These are phyloP conservation scores for Thalassoma bifasciatum DNA, from an alignment of 2,113 vertebrate genomes.

Conservation along the genomic window DNA sequence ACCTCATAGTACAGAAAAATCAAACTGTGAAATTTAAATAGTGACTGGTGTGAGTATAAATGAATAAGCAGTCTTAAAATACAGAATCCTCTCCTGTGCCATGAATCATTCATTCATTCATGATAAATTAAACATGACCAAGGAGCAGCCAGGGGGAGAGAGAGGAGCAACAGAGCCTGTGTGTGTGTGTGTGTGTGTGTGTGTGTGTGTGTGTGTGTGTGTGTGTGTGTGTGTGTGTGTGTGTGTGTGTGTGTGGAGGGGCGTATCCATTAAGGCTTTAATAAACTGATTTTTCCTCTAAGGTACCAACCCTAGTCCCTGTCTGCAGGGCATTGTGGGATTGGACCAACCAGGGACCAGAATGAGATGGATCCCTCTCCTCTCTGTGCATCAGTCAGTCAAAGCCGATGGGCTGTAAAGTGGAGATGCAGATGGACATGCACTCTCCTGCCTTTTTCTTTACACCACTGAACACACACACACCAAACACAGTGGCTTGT, in stretches of 20 bases:
- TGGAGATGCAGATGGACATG: constrained; percentile 33
- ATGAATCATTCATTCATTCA: constrained; percentile 86
- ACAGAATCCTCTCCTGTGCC: constrained; percentile 71
- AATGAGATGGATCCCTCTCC: constrained; percentile 75
- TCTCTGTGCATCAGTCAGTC: constrained; percentile 70
- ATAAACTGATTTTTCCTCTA: constrained; percentile 72
- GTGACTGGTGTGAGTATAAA: constrained; percentile 67
- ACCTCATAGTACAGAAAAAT: constrained; percentile 32
- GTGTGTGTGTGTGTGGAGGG: constrained; percentile 16
- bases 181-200: constrained; percentile 30
- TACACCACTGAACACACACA: constrained; percentile 2
- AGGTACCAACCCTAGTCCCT: constrained; percentile 47
- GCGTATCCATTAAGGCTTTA: constrained; percentile 71
- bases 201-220: constrained; percentile 19
- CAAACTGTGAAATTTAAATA: constrained; percentile 37
- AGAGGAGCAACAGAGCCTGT: constrained; percentile 36
- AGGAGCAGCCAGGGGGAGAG: constrained; percentile 52
- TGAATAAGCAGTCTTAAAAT: constrained; percentile 78
- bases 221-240: constrained; percentile 31
- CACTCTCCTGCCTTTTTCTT: constrained; percentile 26
- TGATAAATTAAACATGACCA: constrained; percentile 83
- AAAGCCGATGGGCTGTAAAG: constrained; percentile 69
- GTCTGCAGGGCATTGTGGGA: constrained; percentile 69
- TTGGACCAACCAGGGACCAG: constrained; percentile 67
- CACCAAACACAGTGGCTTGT: constrained; percentile 15